Evolutionary conservation across 2,888 invertebrate species (phyloP), one percentile per base, ranked within the genome.

Genomic region (Nymphalis c-album): DNA sequence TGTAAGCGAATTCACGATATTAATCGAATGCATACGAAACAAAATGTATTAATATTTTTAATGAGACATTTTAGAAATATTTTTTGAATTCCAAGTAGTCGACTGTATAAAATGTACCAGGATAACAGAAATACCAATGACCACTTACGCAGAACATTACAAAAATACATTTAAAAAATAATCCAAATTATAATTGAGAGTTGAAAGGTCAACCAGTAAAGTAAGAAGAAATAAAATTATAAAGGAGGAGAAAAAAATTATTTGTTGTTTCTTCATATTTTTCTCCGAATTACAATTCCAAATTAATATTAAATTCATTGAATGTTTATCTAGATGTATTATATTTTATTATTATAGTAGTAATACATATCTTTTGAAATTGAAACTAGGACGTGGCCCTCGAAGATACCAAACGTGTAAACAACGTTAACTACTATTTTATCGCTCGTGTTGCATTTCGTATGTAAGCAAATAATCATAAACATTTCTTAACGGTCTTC

Each of bases 201-300:
- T 78, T 73, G 74, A 31, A 17, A 74, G 75, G 69, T 70, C 74
- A 71, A 74, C 76, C 72, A 75, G 71, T 68, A 75, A 72, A 70
- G 63, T 74, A 66, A 73, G 17, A 51, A 57, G 26, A 18, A 17
- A n/a, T 18, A 40, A 22, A 13, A 20, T 18, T 31, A 40, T 40
- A 40, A 40, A n/a, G 10, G 16, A 22, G 20, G 6, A 22, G 31
- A 16, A 31, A 55, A n/a, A 55, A 55, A 55, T 17, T 31, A 22
- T 16, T 1, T 51, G 4, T 31, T 22, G 17, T 55, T 7, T 31
- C 26, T 31, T 17, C 2, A 18, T 22, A 51, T 51, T 22, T 40
- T 40, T 40, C 40, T 40, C 40, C 40, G 40, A 40, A 40, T 40
- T 40, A 13, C 2, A 40, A 40, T 40, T 40, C 3, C 4, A 40